phyloP scores from a whole-genome alignment of 2,113 vertebrate genomes.

The Phaethon lepturus region DNA sequence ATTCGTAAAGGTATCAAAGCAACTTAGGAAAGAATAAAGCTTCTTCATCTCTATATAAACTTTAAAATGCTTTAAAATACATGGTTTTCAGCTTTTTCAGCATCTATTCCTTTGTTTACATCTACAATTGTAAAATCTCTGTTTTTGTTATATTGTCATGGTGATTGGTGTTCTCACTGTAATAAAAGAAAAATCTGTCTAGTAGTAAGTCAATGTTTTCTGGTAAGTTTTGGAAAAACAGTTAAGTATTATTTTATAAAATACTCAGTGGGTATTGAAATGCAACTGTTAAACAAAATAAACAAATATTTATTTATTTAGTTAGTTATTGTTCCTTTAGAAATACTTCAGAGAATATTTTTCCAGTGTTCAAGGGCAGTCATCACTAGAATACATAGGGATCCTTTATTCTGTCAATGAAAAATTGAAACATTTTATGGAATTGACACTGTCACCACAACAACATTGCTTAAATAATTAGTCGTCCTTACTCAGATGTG shows the following conservation, averaged over 20 bases:
- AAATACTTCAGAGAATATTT: neutral
- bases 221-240: constrained; percentile 32
- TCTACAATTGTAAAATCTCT: constrained; percentile 37
- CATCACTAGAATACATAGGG: neutral
- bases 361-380: constrained; percentile 9
- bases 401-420: constrained; percentile 41
- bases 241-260: constrained; percentile 12
- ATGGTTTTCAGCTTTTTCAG: constrained; percentile 18
- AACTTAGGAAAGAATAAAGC: constrained; percentile 20
- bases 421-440: constrained; percentile 12
- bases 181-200: constrained; percentile 35
- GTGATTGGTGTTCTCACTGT: constrained; percentile 39
- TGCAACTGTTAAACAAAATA: neutral
- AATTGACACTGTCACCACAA: neutral
- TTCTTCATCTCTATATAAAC: neutral
- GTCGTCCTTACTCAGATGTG: neutral
- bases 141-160: constrained; percentile 9
- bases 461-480: neutral
- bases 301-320: neutral
- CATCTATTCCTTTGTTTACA: constrained; percentile 10
- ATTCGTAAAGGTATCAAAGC: constrained; percentile 27
- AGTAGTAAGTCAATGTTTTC: constrained; percentile 2
- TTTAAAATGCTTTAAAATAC: constrained; percentile 51
- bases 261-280: neutral
- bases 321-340: neutral